Percentiles rank a stretch among this genome's conserved stretches.
Conservation (phyloP, 2,797 vertebrate genomes). For the Squalus acanthias region DNA sequence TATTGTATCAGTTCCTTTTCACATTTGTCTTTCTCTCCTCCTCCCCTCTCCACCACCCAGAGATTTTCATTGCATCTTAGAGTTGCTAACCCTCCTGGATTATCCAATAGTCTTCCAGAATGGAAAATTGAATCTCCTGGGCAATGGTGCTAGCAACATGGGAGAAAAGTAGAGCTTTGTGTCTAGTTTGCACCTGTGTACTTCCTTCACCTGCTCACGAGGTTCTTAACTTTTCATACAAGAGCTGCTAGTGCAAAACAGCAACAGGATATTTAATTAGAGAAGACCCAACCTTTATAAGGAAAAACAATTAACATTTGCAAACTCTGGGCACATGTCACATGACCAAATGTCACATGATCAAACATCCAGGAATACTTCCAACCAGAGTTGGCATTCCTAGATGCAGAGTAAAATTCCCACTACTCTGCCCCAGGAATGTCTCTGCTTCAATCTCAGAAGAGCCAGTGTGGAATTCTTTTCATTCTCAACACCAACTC, state of each 20-base stretch:
- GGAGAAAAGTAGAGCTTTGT: neutral
- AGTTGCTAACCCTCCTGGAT: no score
- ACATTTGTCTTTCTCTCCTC: no score
- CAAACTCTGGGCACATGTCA: neutral
- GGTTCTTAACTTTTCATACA: neutral
- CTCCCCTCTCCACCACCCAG: neutral
- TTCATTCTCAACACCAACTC: neutral
- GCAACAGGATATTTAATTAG: neutral
- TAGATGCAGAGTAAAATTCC: neutral
- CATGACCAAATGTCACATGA: neutral
- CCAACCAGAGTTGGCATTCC: neutral
- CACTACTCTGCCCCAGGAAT: neutral
- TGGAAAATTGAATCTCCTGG: neutral
- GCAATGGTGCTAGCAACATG: neutral
- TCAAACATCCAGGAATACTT: neutral
- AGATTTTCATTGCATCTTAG: neutral
- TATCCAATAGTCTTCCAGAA: neutral
- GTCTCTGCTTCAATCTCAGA: neutral
- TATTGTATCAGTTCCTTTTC: neutral
- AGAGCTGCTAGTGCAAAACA: neutral
- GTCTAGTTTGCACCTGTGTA: neutral
- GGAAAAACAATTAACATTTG: neutral
- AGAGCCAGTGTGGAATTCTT: neutral
- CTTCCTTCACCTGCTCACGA: neutral
- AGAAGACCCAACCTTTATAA: neutral